These are phyloP conservation scores for Platalea minor DNA, from an alignment of 2,797 vertebrate species.

Conservation along the genomic window DNA sequence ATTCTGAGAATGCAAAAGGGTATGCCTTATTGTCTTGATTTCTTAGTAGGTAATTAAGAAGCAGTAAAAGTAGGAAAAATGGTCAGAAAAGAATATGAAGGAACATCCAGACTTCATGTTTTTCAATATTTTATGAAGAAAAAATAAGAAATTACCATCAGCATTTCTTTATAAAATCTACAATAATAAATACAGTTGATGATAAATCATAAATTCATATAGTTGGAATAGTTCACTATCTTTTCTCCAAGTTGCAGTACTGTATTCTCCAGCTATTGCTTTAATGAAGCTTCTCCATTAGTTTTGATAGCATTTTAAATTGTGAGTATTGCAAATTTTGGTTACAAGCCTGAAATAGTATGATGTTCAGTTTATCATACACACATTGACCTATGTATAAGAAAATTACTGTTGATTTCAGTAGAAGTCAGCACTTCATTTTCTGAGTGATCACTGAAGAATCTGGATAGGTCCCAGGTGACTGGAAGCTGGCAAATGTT, in stretches of 20 bases:
- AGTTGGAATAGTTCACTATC: not conserved
- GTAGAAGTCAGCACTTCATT: not conserved
- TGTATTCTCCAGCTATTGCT: not conserved
- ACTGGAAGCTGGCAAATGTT: no score
- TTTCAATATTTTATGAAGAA: not conserved
- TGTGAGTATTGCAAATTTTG: not conserved
- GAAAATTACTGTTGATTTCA: not conserved
- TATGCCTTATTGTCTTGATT: constrained; percentile 67
- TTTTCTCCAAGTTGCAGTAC: not conserved
- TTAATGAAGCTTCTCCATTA: not conserved
- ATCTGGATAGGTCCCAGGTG: no score
- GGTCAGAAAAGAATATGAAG: not conserved
- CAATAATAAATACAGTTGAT: not conserved
- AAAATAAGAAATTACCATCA: not conserved
- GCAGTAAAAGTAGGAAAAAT: not conserved
- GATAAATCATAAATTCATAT: not conserved
- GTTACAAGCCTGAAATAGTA: not conserved
- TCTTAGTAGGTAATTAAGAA: constrained; percentile 58
- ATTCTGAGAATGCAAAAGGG: constrained; percentile 70
- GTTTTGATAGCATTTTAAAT: not conserved
- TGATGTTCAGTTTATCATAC: not conserved
- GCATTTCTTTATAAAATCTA: not conserved
- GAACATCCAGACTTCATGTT: not conserved
- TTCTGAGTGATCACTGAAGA: not conserved
- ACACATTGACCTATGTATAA: not conserved